Conservation (phyloP, 2,888 invertebrate genomes). For the Baccha elongata region DNA sequence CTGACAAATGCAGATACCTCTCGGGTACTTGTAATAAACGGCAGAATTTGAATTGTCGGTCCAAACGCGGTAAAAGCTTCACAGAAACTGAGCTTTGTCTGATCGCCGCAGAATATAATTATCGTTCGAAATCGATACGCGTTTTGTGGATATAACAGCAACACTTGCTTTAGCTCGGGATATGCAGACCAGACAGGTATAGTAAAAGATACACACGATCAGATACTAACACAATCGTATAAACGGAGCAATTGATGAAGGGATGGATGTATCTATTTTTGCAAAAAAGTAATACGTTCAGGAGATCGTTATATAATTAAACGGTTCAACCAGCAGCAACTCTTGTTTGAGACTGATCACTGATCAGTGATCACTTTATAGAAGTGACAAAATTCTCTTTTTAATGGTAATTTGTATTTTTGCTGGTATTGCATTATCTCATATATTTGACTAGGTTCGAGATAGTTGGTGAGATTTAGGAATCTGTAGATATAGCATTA, state of each 20-base stretch:
- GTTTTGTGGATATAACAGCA: constrained; percentile 47
- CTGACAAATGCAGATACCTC: constrained; percentile 29
- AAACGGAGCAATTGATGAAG: constrained; percentile 4
- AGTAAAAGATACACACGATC: constrained; percentile 25
- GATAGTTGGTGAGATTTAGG: constrained; percentile 8
- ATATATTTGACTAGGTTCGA: constrained; percentile 10
- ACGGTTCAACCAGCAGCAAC: constrained; percentile 40
- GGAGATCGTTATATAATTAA: constrained; percentile 51
- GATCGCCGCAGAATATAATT: constrained; percentile 66
- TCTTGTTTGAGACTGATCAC: constrained; percentile 15
- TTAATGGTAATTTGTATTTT: background rate
- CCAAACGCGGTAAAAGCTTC: constrained; percentile 70
- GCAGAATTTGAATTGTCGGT: constrained; percentile 47
- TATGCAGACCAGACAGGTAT: constrained; percentile 40
- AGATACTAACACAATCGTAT: background rate
- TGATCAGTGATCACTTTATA: constrained; percentile 13
- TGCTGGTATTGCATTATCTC: constrained; percentile 1
- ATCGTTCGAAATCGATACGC: constrained; percentile 69
- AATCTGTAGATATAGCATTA: background rate
- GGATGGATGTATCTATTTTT: constrained; percentile 16
- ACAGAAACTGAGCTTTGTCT: constrained; percentile 70
- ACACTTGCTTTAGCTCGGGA: constrained; percentile 44
- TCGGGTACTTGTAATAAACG: constrained; percentile 31
- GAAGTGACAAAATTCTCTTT: constrained; percentile 18
- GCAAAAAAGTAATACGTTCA: constrained; percentile 20